A percentile compares a stretch with the other conserved stretches of the same genome.
These are phyloP conservation scores for Calameuta filiformis DNA, from an alignment of 2,888 invertebrate species.

Conservation along the genomic window DNA sequence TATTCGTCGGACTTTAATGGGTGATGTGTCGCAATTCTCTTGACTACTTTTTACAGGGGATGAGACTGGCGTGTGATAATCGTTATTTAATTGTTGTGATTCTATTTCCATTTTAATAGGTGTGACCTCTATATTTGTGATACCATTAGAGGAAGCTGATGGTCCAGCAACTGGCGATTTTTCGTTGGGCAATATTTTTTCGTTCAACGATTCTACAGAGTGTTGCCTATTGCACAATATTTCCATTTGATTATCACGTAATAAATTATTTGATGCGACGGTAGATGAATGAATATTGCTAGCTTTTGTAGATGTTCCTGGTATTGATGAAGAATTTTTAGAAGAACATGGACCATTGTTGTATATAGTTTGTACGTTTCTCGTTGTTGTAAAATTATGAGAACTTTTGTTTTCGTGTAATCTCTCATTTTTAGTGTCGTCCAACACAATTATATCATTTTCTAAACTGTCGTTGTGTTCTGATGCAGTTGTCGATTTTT, in stretches of 20 bases:
- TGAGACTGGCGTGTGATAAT: background rate
- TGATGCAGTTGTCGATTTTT: background rate
- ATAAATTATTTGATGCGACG: background rate
- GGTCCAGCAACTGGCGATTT: background rate
- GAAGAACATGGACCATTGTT: background rate
- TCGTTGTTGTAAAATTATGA: background rate
- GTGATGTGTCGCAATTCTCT: background rate
- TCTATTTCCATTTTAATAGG: background rate
- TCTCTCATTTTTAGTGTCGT: background rate
- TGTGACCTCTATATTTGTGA: background rate
- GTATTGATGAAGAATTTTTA: background rate
- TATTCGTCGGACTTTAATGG: conserved; percentile 35
- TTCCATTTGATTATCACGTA: background rate
- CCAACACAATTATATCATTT: background rate
- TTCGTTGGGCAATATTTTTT: background rate
- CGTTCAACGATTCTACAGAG: too few species aligned
- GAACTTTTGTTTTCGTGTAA: background rate
- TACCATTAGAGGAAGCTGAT: background rate
- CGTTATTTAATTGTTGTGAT: background rate
- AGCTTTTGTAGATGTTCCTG: background rate
- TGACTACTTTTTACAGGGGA: background rate
- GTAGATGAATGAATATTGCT: background rate
- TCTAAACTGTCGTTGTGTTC: background rate
- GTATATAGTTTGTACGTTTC: background rate
- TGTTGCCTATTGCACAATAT: background rate